phyloP scores from a whole-genome alignment of 2,113 vertebrate species.

The Urocitellus parryii region DNA sequence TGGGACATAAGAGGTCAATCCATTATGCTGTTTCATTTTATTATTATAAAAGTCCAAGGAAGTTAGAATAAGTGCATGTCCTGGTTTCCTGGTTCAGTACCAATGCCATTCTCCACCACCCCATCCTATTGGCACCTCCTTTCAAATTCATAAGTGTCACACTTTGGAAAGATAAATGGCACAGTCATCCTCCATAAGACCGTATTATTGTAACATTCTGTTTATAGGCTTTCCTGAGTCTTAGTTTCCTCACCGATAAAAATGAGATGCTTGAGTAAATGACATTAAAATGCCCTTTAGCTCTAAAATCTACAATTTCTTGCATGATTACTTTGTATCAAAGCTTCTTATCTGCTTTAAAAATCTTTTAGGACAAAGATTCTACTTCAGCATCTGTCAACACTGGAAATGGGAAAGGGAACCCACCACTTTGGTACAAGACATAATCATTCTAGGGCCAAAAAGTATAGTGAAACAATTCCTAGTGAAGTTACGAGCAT shows the following conservation, averaged over 20 bases:
- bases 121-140: not conserved
- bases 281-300: not conserved
- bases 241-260: not conserved
- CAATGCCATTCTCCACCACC: not conserved
- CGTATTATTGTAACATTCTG: not conserved
- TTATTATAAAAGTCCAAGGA: not conserved
- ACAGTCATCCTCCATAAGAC: not conserved
- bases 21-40: not conserved
- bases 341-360: not conserved
- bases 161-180: not conserved
- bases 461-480: not conserved
- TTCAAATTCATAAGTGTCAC: not conserved
- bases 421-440: not conserved
- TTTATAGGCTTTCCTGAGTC: not conserved
- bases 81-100: not conserved
- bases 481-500: not conserved
- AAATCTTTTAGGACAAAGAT: not conserved
- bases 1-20: too few relatives aligned
- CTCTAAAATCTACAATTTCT: not conserved
- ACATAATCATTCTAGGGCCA: conserved; percentile 12
- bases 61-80: not conserved
- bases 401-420: not conserved
- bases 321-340: not conserved
- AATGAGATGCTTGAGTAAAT: not conserved
- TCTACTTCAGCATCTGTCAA: not conserved